These are phyloP conservation scores for fruit fly (Drosophila melanogaster) DNA, from an alignment of 1,140 invertebrate genomes.

Conservation along the genomic window Release_6_plus_ISO1_MT NT_033779.5:4451001-4451500, in stretches of 20 bases:
- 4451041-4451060: conserved; percentile 95
- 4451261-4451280: conserved; percentile 86
- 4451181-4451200: conserved; percentile 90
- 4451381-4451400: conserved; percentile 66
- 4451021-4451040: conserved; percentile 92
- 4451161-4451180: conserved; percentile 92
- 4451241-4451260: conserved; percentile 77
- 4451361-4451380: conserved; percentile 83
- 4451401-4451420: conserved; percentile 60
- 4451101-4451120: conserved; percentile 96
- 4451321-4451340: conserved; percentile 93
- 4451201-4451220: conserved; percentile 49
- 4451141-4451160: conserved; percentile 97
- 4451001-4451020: conserved; percentile 90
- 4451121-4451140: conserved; percentile 96
- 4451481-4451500: conserved; percentile 16
- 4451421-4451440: conserved; percentile 85
- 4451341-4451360: conserved; percentile 90
- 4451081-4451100: conserved; percentile 96
- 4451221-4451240: conserved; percentile 19
- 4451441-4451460: conserved; percentile 87
- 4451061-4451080: conserved; percentile 97
- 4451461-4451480: conserved; percentile 33
- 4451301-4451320: conserved; percentile 89
- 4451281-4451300: conserved; percentile 85